Percentiles rank a stretch among this genome's conserved stretches.
These are phyloP conservation scores for Cephus runcator DNA, from an alignment of 2,888 invertebrate genomes.

Conservation along the genomic window DNA sequence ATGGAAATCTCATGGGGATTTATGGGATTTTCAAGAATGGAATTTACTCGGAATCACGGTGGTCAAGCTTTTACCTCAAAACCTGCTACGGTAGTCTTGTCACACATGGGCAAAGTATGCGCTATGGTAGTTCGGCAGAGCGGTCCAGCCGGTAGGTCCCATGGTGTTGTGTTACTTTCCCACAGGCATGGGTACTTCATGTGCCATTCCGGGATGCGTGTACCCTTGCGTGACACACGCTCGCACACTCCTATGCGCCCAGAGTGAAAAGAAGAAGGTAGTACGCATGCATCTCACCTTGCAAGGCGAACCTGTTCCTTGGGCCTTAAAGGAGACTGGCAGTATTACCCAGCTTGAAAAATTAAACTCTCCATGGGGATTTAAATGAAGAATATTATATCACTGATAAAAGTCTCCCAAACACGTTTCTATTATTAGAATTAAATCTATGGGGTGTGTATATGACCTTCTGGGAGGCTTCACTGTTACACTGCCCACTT, in stretches of 20 bases:
- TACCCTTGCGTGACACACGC: background rate
- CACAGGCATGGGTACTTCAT: conserved; percentile 45
- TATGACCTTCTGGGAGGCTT: background rate
- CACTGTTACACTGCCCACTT: conserved; percentile 16
- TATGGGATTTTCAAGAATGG: background rate
- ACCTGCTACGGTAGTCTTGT: background rate
- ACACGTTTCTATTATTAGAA: background rate
- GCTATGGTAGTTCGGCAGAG: conserved; percentile 55
- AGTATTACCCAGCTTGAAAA: conserved; percentile 30
- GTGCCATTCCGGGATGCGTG: conserved; percentile 30
- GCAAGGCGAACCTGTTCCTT: conserved; percentile 58
- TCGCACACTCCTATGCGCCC: background rate
- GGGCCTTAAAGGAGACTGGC: conserved; percentile 37
- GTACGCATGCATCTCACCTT: conserved; percentile 54
- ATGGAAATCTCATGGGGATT: background rate
- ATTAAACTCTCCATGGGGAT: background rate
- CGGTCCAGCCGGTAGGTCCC: conserved; percentile 51
- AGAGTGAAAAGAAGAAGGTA: conserved; percentile 24
- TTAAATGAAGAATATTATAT: background rate
- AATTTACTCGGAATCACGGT: conserved; percentile 42
- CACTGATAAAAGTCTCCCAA: background rate
- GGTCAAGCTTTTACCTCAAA: conserved; percentile 39
- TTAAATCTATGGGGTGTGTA: background rate
- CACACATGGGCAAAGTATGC: background rate
- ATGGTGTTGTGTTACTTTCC: conserved; percentile 61